A percentile compares a stretch with the other conserved stretches of the same genome.
phyloP scores from a whole-genome alignment of 2,888 invertebrate genomes.

The Drosophila lacicola region DNA sequence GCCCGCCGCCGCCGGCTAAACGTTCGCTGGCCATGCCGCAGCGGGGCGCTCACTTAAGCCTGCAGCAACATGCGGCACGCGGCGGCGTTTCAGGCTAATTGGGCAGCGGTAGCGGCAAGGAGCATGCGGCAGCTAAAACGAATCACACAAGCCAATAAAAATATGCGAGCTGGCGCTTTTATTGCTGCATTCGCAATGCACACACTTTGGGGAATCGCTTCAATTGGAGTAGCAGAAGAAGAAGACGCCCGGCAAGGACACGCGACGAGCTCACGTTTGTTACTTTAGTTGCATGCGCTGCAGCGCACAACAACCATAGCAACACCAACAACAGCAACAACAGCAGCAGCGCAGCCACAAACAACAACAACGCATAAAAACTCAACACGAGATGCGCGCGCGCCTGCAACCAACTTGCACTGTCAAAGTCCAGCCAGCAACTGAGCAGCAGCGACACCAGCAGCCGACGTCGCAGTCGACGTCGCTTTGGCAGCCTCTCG shows the following conservation, averaged over 20 bases:
- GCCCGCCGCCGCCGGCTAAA: slow-evolving; percentile 73
- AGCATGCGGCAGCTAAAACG: slow-evolving; percentile 2
- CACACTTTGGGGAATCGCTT: slow-evolving; percentile 23
- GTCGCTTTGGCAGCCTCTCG: slow-evolving; percentile 63
- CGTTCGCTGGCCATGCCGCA: slow-evolving; percentile 66
- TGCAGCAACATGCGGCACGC: slow-evolving; percentile 13
- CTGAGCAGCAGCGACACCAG: slow-evolving; percentile 53
- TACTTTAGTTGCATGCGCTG: slow-evolving; percentile 32
- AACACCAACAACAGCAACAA: slow-evolving; percentile 13
- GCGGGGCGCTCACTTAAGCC: slow-evolving; percentile 8
- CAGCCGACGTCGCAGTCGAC: slow-evolving; percentile 37
- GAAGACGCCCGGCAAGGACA: slow-evolving; percentile 50
- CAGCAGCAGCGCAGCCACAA: slow-evolving; percentile 33
- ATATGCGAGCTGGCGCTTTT: slow-evolving; percentile 20
- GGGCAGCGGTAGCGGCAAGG: not conserved
- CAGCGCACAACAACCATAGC: slow-evolving; percentile 35
- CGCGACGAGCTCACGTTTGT: slow-evolving; percentile 15
- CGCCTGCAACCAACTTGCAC: slow-evolving; percentile 52
- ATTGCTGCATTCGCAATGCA: slow-evolving; percentile 21
- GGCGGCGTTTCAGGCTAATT: not conserved
- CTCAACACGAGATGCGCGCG: slow-evolving; percentile 35
- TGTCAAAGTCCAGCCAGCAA: slow-evolving; percentile 82
- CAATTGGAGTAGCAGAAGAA: slow-evolving; percentile 26
- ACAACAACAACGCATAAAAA: slow-evolving; percentile 28
- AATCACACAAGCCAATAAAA: slow-evolving; percentile 12